phyloP scores from a whole-genome alignment of 2,797 vertebrate species.

The Oryzias dopingdopingensis region DNA sequence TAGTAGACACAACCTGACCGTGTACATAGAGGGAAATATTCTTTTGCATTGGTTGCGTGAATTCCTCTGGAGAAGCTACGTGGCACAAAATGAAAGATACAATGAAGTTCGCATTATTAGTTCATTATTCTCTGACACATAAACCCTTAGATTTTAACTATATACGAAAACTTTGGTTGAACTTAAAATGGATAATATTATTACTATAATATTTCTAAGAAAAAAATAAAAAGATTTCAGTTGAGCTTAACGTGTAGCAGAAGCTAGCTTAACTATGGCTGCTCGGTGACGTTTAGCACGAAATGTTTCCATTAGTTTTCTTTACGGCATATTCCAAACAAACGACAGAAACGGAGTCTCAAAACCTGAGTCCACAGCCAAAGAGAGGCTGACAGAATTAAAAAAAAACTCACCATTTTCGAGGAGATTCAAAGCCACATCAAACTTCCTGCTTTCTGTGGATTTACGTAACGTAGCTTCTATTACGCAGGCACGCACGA shows the following conservation, averaged over 20 bases:
- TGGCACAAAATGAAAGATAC: slow-evolving; percentile 53
- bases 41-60: too few species aligned
- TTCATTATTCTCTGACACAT: too few species aligned
- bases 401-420: slow-evolving; percentile 67
- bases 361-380: neutral
- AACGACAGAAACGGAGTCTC: too few species aligned
- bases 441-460: slow-evolving; percentile 58
- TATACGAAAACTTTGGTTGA: neutral
- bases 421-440: slow-evolving; percentile 66
- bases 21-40: too few species aligned
- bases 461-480: slow-evolving; percentile 36
- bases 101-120: neutral
- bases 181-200: neutral
- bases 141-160: too few species aligned
- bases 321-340: too few species aligned
- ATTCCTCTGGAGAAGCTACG: slow-evolving; percentile 35
- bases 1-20: too few species aligned
- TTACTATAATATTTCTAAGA: neutral
- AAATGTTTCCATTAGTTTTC: too few species aligned
- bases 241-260: too few species aligned
- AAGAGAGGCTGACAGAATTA: neutral
- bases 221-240: neutral
- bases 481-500: slow-evolving; percentile 15
- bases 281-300: too few species aligned
- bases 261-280: too few species aligned